Evolutionary conservation across 2,888 invertebrate species (phyloP), one percentile per base, ranked within the genome.

Genomic region (Drosophila pullipes): DNA sequence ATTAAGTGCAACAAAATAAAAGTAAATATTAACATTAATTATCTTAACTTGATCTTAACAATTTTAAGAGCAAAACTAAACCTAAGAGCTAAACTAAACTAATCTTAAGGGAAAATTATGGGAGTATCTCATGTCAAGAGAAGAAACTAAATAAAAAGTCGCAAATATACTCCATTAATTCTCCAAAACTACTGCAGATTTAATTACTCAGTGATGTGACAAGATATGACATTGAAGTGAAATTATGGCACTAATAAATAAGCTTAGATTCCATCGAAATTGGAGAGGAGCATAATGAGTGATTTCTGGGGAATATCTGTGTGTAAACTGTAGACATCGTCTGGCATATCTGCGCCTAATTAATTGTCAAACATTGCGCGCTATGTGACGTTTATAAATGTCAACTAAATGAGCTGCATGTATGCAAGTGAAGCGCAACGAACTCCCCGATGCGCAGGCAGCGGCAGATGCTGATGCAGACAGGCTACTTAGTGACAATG

Each of bases 281-380:
- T 68, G 49, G 59, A 64, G 60, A 35, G 16, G 63, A 63, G 25
- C 33, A 35, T 57, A 74, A 74, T 79, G 79, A 76, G 76, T 62
- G 79, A 79, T 74, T 74, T 64, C 74, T 13, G 18, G 55, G 39
- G 71, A 58, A 59, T 49, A 52, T 47, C 31, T 30, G 18, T 37
- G 60, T 41, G 54, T 52, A 53, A 50, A 25, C 53, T 22, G 52
- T 39, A 55, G 69, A 62, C 60, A 69, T 67, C 60, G 73, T 76
- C 78, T 86, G 74, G 65, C 69, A 77, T 71, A 65, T 70, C 72
- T 83, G 64, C 55, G 81, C 70, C 89, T 87, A 87, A 90, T 87
- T 87, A 87, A 86, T 90, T 87, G 90, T 83, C 89, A 90, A 87
- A 90, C 91, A 89, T 89, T 86, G 87, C 91, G 87, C 89, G 89